phyloP scores from a whole-genome alignment of 2,113 vertebrate genomes.

The Gracilinanus agilis region DNA sequence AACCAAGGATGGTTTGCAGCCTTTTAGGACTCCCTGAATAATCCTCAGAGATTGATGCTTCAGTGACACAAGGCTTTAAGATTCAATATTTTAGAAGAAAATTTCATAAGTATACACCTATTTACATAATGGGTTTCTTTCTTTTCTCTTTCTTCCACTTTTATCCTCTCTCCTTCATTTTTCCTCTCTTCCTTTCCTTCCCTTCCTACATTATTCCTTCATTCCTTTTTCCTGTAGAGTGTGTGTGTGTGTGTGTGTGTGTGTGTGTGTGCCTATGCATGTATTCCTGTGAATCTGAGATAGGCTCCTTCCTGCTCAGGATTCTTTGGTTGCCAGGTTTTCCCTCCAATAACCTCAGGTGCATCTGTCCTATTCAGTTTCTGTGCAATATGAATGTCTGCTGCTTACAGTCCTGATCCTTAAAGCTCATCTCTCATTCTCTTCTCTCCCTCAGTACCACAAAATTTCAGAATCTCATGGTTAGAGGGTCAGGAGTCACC shows the following conservation, averaged over 20 bases:
- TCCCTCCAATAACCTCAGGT: not conserved
- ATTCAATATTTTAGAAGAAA: not conserved
- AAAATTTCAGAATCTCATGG: not conserved
- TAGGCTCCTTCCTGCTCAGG: not conserved
- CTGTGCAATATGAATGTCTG: not conserved
- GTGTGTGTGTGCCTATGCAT: too few relatives aligned
- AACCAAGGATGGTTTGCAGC: not conserved
- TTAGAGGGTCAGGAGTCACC: not conserved
- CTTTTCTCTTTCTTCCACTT: not conserved
- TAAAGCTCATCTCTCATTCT: not conserved
- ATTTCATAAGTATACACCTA: not conserved
- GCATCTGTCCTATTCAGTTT: not conserved
- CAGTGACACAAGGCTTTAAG: not conserved
- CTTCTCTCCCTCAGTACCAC: not conserved
- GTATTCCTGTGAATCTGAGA: not conserved
- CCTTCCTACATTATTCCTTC: too few relatives aligned
- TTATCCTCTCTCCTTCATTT: not conserved
- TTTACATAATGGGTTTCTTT: too few relatives aligned
- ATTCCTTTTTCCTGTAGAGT: too few relatives aligned
- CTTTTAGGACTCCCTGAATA: not conserved
- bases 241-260: too few relatives aligned
- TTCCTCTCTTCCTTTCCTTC: not conserved
- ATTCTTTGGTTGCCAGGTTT: not conserved
- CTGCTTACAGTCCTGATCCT: not conserved
- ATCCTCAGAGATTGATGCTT: not conserved